phyloP scores from a whole-genome alignment of 2,888 invertebrate genomes.

The Megaustenia siamemsis region DNA sequence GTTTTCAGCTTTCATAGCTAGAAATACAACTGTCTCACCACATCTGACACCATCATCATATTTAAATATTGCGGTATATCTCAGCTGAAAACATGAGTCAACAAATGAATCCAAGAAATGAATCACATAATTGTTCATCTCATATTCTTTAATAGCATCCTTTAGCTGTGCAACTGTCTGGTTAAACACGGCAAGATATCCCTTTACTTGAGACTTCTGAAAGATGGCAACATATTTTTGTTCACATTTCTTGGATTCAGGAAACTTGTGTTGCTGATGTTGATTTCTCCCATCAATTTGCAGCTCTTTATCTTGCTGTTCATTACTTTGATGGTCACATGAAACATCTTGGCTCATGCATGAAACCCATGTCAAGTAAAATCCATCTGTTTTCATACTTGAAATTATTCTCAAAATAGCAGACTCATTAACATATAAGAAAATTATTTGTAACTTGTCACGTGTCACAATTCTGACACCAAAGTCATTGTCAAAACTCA shows the following conservation, averaged over 20 bases:
- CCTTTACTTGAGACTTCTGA: neutral
- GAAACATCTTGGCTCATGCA: conserved; percentile 40
- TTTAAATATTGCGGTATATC: conserved; percentile 38
- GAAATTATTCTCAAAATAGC: conserved; percentile 47
- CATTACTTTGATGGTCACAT: neutral
- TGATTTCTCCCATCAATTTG: neutral
- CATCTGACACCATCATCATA: neutral
- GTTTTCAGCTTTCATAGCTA: conserved; percentile 27
- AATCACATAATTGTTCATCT: conserved; percentile 4
- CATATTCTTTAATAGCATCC: neutral
- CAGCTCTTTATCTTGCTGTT: too few relatives aligned
- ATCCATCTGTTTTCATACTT: conserved; percentile 57
- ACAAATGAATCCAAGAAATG: conserved; percentile 44
- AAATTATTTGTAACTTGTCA: conserved; percentile 62
- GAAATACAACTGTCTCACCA: neutral
- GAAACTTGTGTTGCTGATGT: neutral
- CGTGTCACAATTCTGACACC: conserved; percentile 55
- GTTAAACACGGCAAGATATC: conserved; percentile 20
- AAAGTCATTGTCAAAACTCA: conserved; percentile 1
- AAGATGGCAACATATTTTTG: conserved; percentile 32
- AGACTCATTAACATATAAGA: conserved; percentile 57
- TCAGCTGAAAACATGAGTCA: conserved; percentile 7
- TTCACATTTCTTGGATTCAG: neutral
- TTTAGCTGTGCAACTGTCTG: conserved; percentile 16
- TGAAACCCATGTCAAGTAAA: conserved; percentile 58